Evolutionary conservation across 2,888 invertebrate species (phyloP).

Genomic region (Morpho helenor): DNA sequence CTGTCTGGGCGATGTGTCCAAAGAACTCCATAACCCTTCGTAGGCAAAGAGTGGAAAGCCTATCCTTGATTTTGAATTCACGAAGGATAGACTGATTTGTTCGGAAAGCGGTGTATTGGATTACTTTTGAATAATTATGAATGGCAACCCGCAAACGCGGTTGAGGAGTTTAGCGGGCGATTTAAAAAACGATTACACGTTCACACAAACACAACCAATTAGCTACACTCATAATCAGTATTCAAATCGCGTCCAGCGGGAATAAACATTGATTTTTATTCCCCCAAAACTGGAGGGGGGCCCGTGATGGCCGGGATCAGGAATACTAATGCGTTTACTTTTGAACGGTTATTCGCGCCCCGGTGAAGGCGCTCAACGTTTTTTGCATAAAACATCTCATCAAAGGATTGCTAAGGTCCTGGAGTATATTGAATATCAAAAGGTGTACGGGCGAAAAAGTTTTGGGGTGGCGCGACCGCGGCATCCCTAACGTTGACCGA

Average conservation of each 20-base stretch:
- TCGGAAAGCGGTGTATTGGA: no score
- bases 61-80: no score
- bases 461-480: constrained; percentile 51
- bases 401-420: constrained; percentile 77
- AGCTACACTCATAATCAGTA: constrained; percentile 70
- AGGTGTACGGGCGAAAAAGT: constrained; percentile 70
- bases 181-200: constrained; percentile 22
- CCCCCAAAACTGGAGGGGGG: constrained; percentile 67
- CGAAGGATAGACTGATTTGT: no score
- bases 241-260: constrained; percentile 68
- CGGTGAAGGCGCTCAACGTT: constrained; percentile 72
- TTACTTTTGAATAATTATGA: not conserved
- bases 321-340: constrained; percentile 78
- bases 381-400: constrained; percentile 80
- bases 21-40: no score
- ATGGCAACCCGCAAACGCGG: constrained; percentile 1
- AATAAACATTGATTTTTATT: constrained; percentile 79
- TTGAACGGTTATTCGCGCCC: constrained; percentile 75
- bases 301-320: constrained; percentile 53
- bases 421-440: constrained; percentile 78
- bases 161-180: constrained; percentile 7
- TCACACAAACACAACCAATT: constrained; percentile 61
- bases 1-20: no score
- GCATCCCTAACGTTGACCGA: constrained; percentile 68
- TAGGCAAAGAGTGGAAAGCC: no score